Conservation (phyloP, 2,113 vertebrate genomes). For the Lepisosteus osseus region DNA sequence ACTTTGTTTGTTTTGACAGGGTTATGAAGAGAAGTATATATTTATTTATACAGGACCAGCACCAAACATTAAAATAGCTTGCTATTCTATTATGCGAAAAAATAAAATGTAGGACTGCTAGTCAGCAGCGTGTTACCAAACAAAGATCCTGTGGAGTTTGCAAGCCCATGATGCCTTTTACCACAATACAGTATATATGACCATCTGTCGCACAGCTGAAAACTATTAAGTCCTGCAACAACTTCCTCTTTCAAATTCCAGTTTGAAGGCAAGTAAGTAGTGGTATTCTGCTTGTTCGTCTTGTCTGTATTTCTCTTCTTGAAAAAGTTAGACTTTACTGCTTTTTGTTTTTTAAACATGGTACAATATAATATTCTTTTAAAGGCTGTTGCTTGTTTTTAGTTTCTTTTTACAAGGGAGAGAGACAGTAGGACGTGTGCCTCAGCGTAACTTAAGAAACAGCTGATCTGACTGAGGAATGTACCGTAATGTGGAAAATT, state of each 20-base stretch:
- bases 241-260: constrained; percentile 59
- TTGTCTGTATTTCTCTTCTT: constrained; percentile 37
- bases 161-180: constrained; percentile 47
- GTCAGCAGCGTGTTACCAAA: constrained; percentile 50
- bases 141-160: constrained; percentile 52
- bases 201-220: constrained; percentile 74
- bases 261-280: constrained; percentile 52
- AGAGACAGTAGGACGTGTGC: constrained; percentile 20
- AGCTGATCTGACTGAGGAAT: constrained; percentile 43
- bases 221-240: constrained; percentile 63
- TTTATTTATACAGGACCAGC: no score
- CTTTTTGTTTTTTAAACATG: background rate
- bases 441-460: constrained; percentile 24
- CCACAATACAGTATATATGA: constrained; percentile 45
- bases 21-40: no score
- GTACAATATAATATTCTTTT: constrained; percentile 17
- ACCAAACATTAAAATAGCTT: no score
- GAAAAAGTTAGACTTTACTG: constrained; percentile 16
- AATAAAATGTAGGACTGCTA: no score
- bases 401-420: background rate
- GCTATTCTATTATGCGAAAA: no score
- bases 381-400: constrained; percentile 23
- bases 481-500: constrained; percentile 28
- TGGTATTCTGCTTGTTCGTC: constrained; percentile 38
- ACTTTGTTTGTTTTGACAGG: no score